Evolutionary conservation across 92 coral and sea anemone genomes (phyloP).

Genomic region (Umimayanthus chanpuru): DNA sequence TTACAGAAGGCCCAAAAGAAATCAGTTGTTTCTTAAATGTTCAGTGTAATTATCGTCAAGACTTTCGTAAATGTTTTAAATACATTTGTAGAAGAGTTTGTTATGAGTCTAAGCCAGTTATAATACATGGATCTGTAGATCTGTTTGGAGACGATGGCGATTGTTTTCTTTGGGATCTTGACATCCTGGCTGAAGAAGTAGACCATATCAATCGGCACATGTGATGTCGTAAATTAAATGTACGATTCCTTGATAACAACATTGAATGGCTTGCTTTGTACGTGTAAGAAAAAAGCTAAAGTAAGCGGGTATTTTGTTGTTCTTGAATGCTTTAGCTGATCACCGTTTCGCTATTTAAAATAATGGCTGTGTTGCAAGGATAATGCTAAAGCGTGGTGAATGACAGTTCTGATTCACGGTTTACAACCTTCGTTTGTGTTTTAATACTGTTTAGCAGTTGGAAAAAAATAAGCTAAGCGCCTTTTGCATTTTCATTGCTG

Average conservation of each 20-base stretch:
- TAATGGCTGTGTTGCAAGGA: too few species aligned
- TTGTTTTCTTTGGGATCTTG: background rate
- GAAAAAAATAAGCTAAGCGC: background rate
- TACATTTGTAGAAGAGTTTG: conserved; percentile 1
- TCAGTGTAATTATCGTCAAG: background rate
- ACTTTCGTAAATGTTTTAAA: background rate
- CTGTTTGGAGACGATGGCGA: background rate
- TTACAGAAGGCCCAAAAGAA: background rate
- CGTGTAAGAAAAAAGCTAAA: background rate
- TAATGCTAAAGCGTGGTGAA: background rate
- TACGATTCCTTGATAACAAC: background rate
- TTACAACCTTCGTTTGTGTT: background rate
- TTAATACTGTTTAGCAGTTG: background rate
- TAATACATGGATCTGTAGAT: background rate
- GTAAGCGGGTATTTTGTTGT: conserved; percentile 1
- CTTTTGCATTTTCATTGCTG: background rate
- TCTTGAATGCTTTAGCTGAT: background rate
- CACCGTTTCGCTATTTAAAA: background rate
- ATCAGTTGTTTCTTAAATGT: background rate
- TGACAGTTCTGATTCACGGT: background rate
- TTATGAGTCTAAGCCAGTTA: background rate
- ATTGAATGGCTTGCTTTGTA: background rate
- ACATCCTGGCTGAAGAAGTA: background rate
- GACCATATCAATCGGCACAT: background rate
- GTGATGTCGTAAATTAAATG: background rate